These are phyloP conservation scores for Drosophila stalkeri DNA, from an alignment of 2,888 invertebrate genomes.

Conservation along the genomic window DNA sequence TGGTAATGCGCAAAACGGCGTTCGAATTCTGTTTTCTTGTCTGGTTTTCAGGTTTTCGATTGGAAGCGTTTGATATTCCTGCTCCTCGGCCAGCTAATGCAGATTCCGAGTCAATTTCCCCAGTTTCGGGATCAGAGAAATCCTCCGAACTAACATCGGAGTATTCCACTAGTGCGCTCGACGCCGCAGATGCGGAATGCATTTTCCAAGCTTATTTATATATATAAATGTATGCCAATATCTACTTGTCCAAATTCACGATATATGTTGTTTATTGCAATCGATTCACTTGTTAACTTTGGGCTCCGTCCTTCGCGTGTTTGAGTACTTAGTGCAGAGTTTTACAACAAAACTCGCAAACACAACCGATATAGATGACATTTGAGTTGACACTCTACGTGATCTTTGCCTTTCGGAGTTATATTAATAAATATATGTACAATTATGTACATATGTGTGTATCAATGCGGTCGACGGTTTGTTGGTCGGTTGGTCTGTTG, in stretches of 20 bases:
- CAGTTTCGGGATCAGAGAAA: constrained; percentile 95
- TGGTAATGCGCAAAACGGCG: constrained; percentile 47
- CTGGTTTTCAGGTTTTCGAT: constrained; percentile 54
- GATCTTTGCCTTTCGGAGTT: constrained; percentile 40
- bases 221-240: constrained; percentile 6
- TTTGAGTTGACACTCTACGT: constrained; percentile 37
- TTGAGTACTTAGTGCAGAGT: constrained; percentile 34
- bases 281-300: constrained; percentile 16
- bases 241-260: constrained; percentile 10
- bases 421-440: constrained; percentile 15
- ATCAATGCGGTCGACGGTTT: constrained; percentile 36
- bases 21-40: constrained; percentile 53
- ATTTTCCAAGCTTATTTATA: constrained; percentile 41
- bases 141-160: constrained; percentile 97
- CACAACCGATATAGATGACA: constrained; percentile 39
- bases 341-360: constrained; percentile 44
- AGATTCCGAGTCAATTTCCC: constrained; percentile 89
- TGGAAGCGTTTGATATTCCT: constrained; percentile 25
- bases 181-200: constrained; percentile 71
- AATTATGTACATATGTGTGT: constrained; percentile 39
- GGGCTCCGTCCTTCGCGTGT: constrained; percentile 16
- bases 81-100: constrained; percentile 37
- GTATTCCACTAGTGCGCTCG: constrained; percentile 88
- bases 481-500: constrained; percentile 30
- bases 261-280: constrained; percentile 2